Percentiles rank a stretch among this genome's conserved stretches.
phyloP scores from a whole-genome alignment of 2,797 vertebrate genomes.

The Smutsia gigantea region DNA sequence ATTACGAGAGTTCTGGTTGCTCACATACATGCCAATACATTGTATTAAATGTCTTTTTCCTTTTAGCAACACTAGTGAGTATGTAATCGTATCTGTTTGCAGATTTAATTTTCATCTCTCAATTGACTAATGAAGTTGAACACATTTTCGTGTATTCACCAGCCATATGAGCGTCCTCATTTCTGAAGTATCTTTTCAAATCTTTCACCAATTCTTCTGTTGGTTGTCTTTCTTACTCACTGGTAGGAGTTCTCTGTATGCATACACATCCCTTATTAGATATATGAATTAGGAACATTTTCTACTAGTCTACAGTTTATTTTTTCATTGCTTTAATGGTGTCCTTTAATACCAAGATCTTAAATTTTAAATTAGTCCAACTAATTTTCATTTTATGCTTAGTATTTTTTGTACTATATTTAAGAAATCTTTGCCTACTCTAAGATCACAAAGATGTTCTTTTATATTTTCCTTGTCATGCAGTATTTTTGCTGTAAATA shows the following conservation, averaged over 20 bases:
- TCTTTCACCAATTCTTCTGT: not conserved
- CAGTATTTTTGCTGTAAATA: not conserved
- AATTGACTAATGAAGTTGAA: not conserved
- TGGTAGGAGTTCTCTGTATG: not conserved
- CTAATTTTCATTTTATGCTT: not conserved
- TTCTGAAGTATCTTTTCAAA: not conserved
- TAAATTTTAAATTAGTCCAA: not conserved
- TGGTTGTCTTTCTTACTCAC: not conserved
- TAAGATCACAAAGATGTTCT: not conserved
- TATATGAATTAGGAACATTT: not conserved
- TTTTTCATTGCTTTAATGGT: not conserved
- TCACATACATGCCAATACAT: not conserved
- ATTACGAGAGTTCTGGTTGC: not conserved
- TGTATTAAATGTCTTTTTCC: not conserved
- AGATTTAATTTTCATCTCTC: not conserved
- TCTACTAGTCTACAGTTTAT: not conserved
- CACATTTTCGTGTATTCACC: not conserved
- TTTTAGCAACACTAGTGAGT: not conserved
- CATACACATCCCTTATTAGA: not conserved
- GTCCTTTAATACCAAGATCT: not conserved
- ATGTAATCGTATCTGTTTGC: not conserved
- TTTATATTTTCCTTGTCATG: not conserved
- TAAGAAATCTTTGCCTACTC: not conserved
- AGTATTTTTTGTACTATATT: not conserved
- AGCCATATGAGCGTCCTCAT: not conserved